phyloP scores from a whole-genome alignment of 2,113 vertebrate species.

The Fulica atra region DNA sequence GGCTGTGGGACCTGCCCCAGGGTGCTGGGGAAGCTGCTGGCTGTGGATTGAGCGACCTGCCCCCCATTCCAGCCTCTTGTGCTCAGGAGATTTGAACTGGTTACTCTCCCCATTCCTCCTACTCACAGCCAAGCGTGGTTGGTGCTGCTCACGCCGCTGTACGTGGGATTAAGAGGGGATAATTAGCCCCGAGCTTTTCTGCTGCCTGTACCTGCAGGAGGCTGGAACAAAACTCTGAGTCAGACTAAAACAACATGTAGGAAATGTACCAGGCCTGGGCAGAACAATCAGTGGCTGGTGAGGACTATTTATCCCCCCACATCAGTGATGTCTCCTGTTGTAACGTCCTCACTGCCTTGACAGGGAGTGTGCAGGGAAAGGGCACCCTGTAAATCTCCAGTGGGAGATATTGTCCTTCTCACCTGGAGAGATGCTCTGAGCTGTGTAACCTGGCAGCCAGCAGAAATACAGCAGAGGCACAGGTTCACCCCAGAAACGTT shows the following conservation, averaged over 20 bases:
- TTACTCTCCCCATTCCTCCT: not conserved
- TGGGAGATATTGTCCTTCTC: not conserved
- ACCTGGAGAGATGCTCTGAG: not conserved
- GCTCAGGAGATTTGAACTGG: not conserved
- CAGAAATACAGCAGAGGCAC: not conserved
- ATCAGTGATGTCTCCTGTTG: not conserved
- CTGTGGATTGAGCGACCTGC: not conserved
- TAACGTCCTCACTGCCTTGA: not conserved
- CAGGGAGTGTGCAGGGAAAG: not conserved
- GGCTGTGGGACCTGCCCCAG: not conserved
- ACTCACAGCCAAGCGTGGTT: not conserved
- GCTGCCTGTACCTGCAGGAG: constrained; percentile 35
- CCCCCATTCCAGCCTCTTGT: fast-evolving
- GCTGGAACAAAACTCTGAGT: constrained; percentile 28
- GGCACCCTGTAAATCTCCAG: not conserved
- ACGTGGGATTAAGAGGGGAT: constrained; percentile 1
- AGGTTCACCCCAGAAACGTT: not conserved
- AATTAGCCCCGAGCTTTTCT: constrained; percentile 25
- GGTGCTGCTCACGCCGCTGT: not conserved
- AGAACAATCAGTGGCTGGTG: not conserved
- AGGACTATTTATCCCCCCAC: not conserved
- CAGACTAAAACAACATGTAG: constrained; percentile 8
- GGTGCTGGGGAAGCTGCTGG: not conserved
- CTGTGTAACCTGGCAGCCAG: not conserved
- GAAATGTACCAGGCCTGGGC: not conserved